Evolutionary conservation across 2,113 vertebrate species (phyloP), one percentile per base, ranked within the genome.

Genomic region (Eonycteris spelaea): DNA sequence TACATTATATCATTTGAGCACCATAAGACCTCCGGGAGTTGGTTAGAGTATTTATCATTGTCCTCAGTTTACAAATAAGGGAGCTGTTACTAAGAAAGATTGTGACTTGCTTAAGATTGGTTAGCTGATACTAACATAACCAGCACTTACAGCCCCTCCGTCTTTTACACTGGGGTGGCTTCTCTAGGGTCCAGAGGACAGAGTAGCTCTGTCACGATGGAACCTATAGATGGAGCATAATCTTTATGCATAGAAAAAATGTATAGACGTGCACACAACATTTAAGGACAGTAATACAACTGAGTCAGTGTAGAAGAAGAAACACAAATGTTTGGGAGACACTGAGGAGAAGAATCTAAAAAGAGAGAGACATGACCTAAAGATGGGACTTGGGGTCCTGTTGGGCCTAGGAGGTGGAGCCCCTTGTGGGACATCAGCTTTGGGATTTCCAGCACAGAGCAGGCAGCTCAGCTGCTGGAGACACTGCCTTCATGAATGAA

Each of bases 401-500:
- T 26, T 74, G 35, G 33, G 48, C 18, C 21, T 16, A n/a, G 61
- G 55, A 77, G 6, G 1, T 15, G 18, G 18, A 13, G 11, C 4
- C 4, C 26, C 15, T 18, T 2, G 1, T 12, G 35, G 8, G 19
- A 78, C 8, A 7, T 24, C 30, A 35, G 28, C 10, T 91, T 45
- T 7, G 6, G 48, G n/a, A 55, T 30, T 1, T 0, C 30, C 12
- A 18, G 18, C 45, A n/a, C 48, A 28, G 26, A 82, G 75, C 14
- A 73, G 6, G 10, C 10, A 35, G 35, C 59, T 53, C 45, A 22
- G n/a, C 6, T 18, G 22, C 53, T 77, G 4, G 33, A 57, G 19
- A 51, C 4, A 14, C 13, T 0, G 0, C 7, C 0, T 13, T 57
- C 6, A 1, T 10, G 28, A 63, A 10, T 75, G 19, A 70, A 26